phyloP scores from a whole-genome alignment of 1,140 invertebrate genomes.

The Chlorops oryzae region DNA sequence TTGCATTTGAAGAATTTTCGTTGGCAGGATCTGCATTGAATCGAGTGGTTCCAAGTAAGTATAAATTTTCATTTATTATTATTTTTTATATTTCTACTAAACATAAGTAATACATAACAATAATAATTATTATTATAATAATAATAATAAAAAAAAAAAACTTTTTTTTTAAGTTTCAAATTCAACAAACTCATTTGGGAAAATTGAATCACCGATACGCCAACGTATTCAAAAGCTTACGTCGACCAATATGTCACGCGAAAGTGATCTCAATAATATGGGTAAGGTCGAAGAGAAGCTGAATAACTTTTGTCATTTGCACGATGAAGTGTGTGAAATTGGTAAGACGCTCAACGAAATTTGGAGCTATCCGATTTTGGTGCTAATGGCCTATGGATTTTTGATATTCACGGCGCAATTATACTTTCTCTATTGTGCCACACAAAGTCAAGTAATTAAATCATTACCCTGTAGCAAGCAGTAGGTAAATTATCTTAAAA shows the following conservation, averaged over 20 bases:
- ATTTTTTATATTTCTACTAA: no score
- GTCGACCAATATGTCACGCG: slow-evolving; percentile 26
- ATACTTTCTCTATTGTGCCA: slow-evolving; percentile 44
- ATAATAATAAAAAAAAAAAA: no score
- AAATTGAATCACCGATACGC: slow-evolving; percentile 11
- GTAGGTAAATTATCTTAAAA: no score
- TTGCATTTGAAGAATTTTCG: slow-evolving; percentile 26
- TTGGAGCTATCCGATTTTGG: slow-evolving; percentile 45
- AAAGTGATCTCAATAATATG: slow-evolving; percentile 35
- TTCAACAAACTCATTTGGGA: slow-evolving; percentile 31
- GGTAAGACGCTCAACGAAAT: slow-evolving; percentile 41
- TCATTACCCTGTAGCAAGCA: no score
- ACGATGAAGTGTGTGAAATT: slow-evolving; percentile 46
- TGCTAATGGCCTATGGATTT: slow-evolving; percentile 46
- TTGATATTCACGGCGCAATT: slow-evolving; percentile 45
- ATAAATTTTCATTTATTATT: not conserved
- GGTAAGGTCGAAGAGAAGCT: slow-evolving; percentile 43
- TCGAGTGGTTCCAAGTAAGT: slow-evolving; percentile 31
- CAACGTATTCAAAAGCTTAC: not conserved
- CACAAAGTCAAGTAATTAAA: slow-evolving; percentile 25
- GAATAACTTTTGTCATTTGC: slow-evolving; percentile 44
- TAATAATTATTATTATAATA: no score
- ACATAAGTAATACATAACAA: no score
- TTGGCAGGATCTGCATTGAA: slow-evolving; percentile 25
- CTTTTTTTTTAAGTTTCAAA: slow-evolving; percentile 22